Percentiles rank a stretch among this genome's conserved stretches.
These are phyloP conservation scores for Rhagium mordax DNA, from an alignment of 2,888 invertebrate genomes.

Conservation along the genomic window DNA sequence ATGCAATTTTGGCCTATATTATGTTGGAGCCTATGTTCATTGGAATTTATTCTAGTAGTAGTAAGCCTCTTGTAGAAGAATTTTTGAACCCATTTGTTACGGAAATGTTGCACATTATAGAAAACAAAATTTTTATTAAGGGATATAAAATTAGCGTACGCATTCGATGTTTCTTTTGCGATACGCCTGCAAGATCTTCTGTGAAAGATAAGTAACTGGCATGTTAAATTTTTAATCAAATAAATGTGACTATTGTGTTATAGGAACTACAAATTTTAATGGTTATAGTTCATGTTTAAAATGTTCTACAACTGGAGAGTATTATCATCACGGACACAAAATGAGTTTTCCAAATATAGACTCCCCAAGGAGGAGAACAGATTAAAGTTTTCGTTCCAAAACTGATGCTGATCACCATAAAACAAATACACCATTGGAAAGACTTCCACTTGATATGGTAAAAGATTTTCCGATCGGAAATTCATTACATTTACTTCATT, in stretches of 20 bases:
- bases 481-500: neutral
- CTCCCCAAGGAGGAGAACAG: neutral
- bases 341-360: neutral
- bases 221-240: neutral
- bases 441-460: neutral
- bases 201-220: slow-evolving; percentile 43
- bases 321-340: neutral
- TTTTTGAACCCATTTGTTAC: slow-evolving; percentile 39
- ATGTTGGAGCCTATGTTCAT: slow-evolving; percentile 41
- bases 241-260: neutral
- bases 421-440: neutral
- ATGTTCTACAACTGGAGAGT: neutral
- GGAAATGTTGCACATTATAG: slow-evolving; percentile 16
- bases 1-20: slow-evolving; percentile 52
- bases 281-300: neutral
- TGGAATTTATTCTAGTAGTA: slow-evolving; percentile 40
- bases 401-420: neutral
- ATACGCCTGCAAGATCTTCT: slow-evolving; percentile 48
- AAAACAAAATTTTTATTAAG: slow-evolving; percentile 1
- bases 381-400: neutral
- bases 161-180: slow-evolving; percentile 47
- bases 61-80: slow-evolving; percentile 35
- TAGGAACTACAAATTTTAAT: neutral
- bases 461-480: neutral
- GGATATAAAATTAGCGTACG: slow-evolving; percentile 4